Evolutionary conservation across 2,888 invertebrate genomes (phyloP).

Genomic region (Odontothrips loti): DNA sequence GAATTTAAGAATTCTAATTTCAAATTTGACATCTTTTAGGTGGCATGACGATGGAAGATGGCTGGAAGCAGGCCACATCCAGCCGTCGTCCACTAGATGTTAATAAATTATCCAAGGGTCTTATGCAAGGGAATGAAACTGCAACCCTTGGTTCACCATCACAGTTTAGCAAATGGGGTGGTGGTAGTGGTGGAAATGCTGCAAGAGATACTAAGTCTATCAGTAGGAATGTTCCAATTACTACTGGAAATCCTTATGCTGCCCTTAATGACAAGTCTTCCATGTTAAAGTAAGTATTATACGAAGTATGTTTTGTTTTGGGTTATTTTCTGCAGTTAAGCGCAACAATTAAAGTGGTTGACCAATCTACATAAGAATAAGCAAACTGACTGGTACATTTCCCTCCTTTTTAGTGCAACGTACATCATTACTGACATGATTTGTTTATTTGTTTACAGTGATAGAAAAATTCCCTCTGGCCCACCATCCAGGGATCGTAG

Average conservation of each 20-base stretch:
- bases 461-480: not conserved
- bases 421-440: not conserved
- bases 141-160: conserved; percentile 48
- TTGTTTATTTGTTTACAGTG: not conserved
- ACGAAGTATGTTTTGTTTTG: not conserved
- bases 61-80: not conserved
- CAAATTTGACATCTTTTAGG: not conserved
- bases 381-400: too few relatives aligned
- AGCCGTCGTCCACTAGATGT: not conserved
- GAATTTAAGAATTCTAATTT: not conserved
- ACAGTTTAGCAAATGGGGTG: conserved; percentile 45
- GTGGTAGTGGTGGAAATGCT: conserved; percentile 32
- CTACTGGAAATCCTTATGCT: not conserved
- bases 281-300: not conserved
- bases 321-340: not conserved
- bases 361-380: not conserved
- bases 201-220: conserved; percentile 14
- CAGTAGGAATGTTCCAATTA: not conserved
- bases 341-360: not conserved
- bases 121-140: not conserved
- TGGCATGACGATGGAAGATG: not conserved
- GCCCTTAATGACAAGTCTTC: not conserved
- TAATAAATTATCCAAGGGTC: not conserved
- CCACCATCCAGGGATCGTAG: not conserved
- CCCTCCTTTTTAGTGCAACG: not conserved